Evolutionary conservation across 1,140 invertebrate genomes (phyloP).

Genomic region (Caligus rogercresseyi): DNA sequence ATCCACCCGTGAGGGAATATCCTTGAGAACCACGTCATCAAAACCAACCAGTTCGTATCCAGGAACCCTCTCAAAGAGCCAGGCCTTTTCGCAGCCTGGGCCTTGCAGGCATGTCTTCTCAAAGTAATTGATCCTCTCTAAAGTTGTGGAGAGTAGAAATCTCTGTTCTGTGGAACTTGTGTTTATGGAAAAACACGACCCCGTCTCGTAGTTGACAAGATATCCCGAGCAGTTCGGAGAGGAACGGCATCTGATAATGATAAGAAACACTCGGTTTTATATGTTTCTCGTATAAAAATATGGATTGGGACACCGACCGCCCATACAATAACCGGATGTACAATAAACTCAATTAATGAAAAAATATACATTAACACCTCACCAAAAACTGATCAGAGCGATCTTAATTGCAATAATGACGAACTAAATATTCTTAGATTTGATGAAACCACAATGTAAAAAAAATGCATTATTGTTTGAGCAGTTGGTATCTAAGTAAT

Average conservation of each 20-base stretch:
- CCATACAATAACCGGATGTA: too few relatives aligned
- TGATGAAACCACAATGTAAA: too few relatives aligned
- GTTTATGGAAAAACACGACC: conserved; percentile 21
- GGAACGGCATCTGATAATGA: conserved; percentile 21
- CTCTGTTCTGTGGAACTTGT: conserved; percentile 12
- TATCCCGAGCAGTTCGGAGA: conserved; percentile 18
- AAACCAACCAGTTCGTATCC: conserved; percentile 31
- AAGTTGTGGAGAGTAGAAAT: not conserved
- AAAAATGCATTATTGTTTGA: too few relatives aligned
- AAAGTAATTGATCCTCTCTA: conserved; percentile 19
- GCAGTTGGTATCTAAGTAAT: too few relatives aligned
- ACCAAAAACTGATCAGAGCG: too few relatives aligned
- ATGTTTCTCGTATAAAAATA: too few relatives aligned
- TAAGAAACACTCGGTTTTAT: too few relatives aligned
- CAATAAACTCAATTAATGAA: too few relatives aligned
- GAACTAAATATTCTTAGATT: too few relatives aligned
- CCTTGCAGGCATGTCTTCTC: conserved; percentile 22
- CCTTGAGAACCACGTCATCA: conserved; percentile 27
- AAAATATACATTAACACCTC: too few relatives aligned
- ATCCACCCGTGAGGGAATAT: conserved; percentile 26
- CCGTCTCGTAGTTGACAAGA: conserved; percentile 21
- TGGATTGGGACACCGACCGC: too few relatives aligned
- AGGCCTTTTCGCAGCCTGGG: conserved; percentile 26
- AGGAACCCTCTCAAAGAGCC: conserved; percentile 31
- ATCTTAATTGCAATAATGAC: too few relatives aligned